Evolutionary conservation across 2,888 invertebrate genomes (phyloP).

Genomic region (Molorchus minor): DNA sequence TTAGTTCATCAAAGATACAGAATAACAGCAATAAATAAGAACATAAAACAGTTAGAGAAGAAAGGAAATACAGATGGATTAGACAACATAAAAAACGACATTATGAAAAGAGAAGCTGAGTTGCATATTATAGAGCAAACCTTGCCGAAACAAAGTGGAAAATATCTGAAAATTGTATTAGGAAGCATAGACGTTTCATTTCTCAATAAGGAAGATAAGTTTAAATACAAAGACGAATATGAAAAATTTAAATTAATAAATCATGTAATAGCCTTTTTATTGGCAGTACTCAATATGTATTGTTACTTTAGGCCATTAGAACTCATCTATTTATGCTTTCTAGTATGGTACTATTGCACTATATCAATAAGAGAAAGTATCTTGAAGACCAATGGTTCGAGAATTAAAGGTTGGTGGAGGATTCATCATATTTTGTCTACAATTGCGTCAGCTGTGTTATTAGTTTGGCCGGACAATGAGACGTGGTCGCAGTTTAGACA

Average conservation of each 20-base stretch:
- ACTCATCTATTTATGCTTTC: constrained; percentile 85
- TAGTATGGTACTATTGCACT: constrained; percentile 99
- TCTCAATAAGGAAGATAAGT: constrained; percentile 90
- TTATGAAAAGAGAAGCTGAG: constrained; percentile 81
- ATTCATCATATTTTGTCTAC: constrained; percentile 97
- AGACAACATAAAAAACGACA: constrained; percentile 74
- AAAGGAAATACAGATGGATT: constrained; percentile 62
- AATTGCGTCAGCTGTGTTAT: constrained; percentile 88
- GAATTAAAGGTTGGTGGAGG: constrained; percentile 98
- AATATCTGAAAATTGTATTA: constrained; percentile 89
- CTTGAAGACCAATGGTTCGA: constrained; percentile 95
- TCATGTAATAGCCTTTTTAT: constrained; percentile 85
- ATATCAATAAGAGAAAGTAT: constrained; percentile 98
- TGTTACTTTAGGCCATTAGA: constrained; percentile 75
- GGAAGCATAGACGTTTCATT: constrained; percentile 97
- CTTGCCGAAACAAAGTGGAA: constrained; percentile 87
- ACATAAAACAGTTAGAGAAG: constrained; percentile 21
- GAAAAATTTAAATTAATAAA: constrained; percentile 96
- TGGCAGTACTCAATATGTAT: constrained; percentile 77
- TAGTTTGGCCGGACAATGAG: constrained; percentile 95
- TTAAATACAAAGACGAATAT: constrained; percentile 95
- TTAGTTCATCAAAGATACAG: constrained; percentile 90
- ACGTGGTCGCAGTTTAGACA: constrained; percentile 88
- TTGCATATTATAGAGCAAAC: constrained; percentile 90
- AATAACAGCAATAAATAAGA: constrained; percentile 72